These are phyloP conservation scores for Tipula confusa DNA, from an alignment of 2,888 invertebrate genomes.

Conservation along the genomic window DNA sequence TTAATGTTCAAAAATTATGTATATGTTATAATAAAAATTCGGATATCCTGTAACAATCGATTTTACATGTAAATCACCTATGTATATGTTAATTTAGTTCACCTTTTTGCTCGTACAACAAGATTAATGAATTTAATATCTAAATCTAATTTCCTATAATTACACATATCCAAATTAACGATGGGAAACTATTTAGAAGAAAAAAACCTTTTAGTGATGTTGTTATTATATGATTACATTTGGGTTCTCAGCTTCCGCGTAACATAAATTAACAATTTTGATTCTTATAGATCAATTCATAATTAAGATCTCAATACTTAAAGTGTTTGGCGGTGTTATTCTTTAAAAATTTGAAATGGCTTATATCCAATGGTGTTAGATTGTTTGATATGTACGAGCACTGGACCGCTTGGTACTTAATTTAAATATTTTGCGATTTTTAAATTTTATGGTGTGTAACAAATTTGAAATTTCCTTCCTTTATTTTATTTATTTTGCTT, in stretches of 20 bases:
- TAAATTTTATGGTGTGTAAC: neutral
- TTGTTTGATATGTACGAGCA: neutral
- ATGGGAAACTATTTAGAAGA: neutral
- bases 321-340: conserved; percentile 3
- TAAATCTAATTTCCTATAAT: conserved; percentile 25
- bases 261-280: neutral
- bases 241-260: neutral
- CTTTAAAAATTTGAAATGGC: neutral
- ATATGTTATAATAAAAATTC: neutral
- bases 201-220: neutral
- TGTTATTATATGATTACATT: neutral
- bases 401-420: neutral
- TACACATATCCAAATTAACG: neutral
- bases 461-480: neutral
- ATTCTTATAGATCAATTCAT: neutral
- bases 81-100: neutral
- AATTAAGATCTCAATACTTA: neutral
- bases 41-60: neutral
- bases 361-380: neutral
- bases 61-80: neutral
- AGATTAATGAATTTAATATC: neutral
- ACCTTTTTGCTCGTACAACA: neutral
- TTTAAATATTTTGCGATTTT: neutral
- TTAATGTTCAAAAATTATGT: too few species aligned
- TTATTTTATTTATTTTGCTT: neutral